Evolutionary conservation across 2,113 vertebrate species (phyloP).

Genomic region (Phaethornis superciliosus): DNA sequence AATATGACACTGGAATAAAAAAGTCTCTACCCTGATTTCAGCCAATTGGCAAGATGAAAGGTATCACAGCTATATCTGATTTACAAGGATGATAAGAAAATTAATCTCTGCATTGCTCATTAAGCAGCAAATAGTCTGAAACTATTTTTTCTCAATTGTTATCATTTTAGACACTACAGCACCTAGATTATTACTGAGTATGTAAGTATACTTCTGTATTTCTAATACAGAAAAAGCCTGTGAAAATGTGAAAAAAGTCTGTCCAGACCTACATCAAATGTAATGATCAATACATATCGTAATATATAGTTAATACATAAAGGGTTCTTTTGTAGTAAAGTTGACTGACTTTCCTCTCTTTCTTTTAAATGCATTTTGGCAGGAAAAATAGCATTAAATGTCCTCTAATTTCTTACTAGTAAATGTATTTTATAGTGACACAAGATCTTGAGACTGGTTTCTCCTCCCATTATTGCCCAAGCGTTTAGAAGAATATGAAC

Average conservation of each 20-base stretch:
- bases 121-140: neutral
- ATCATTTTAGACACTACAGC: neutral
- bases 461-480: neutral
- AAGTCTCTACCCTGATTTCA: neutral
- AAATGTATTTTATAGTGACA: neutral
- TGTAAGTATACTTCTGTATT: neutral
- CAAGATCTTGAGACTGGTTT: neutral
- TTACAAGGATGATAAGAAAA: neutral
- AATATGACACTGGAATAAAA: neutral
- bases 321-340: neutral
- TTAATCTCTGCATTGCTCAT: neutral
- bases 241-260: neutral
- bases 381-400: neutral
- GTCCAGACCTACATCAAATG: neutral
- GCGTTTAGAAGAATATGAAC: slow-evolving; percentile 25
- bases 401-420: slow-evolving; percentile 9
- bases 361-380: neutral
- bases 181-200: neutral
- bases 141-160: neutral
- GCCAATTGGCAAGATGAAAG: neutral
- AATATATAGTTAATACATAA: neutral
- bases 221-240: too few species aligned
- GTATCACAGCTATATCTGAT: neutral
- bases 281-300: neutral
- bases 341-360: neutral